Base-by-base conservation (phyloP, 2,113 vertebrate genomes). In the Prietella phreatophila region DNA sequence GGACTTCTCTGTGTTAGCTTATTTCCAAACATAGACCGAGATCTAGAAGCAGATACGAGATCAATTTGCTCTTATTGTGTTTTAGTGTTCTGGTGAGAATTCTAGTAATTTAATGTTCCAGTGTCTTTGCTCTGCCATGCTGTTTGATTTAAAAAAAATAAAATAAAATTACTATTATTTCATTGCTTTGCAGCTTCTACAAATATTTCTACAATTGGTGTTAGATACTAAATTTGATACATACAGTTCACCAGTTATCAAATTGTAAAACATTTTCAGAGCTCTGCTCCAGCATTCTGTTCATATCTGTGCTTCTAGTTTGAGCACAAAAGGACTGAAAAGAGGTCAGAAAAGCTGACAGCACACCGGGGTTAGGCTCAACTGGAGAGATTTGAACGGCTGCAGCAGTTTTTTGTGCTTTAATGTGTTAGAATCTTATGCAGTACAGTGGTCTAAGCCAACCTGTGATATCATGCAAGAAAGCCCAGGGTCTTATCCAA, bases 401-500 rank as follows among this genome's bases (percentile, higher is more conserved):
- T 83, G 75, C 71, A 82, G 39, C 19, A 84, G 56, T 83, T 39
- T 85, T 83, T 86, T 82, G 71, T 85, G 82, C 75, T 91, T 90
- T 90, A 80, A 88, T 88, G 88, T 91, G 67, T 85, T 50, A 88
- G 53, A 87, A 86, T 76, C 84, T 61, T 63, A 36, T 47, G 4
- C 75, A 27, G 67, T 78, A 69, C 79, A 78, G 73, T 73, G 60
- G 53, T 83, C 80, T 78, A 88, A 86, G 83, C 65, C 69, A 67
- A 55, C 53, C 67, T 88, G 55, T 90, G 85, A 87, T 90, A 75
- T 81, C 42, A 65, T 56, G 33, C 71, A 56, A 78, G 90, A 89
- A 90, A 76, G 55, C 55, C 73, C 83, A 36, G 89, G 39, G 85
- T 75, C 82, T 91, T 92, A 88, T 87, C 65, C 73, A 88, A 86